These are phyloP conservation scores for Noctuana brunneofusca DNA, from an alignment of 2,888 invertebrate genomes.

Conservation along the genomic window DNA sequence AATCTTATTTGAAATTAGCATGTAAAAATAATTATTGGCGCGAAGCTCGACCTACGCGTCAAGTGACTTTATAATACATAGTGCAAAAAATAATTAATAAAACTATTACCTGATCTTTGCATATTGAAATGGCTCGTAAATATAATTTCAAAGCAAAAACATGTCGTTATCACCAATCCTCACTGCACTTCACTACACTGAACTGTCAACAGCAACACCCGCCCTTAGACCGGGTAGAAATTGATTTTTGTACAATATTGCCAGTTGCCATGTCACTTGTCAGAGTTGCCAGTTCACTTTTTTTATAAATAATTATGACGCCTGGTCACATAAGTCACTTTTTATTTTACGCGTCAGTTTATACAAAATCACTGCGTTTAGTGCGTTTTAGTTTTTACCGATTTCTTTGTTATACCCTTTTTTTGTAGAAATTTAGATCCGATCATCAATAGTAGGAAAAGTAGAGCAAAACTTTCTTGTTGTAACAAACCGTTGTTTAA, in stretches of 20 bases:
- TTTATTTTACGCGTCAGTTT: no score
- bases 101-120: slow-evolving; percentile 76
- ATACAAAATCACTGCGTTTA: no score
- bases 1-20: slow-evolving; percentile 26
- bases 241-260: slow-evolving; percentile 63
- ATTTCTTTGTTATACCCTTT: no score
- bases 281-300: not conserved
- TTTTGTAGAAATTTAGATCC: no score
- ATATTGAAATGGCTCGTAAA: slow-evolving; percentile 58
- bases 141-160: slow-evolving; percentile 69
- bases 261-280: slow-evolving; percentile 19
- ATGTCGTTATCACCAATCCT: slow-evolving; percentile 67
- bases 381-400: no score
- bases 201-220: slow-evolving; percentile 77
- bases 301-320: no score
- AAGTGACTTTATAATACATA: not conserved
- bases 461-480: no score
- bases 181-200: slow-evolving; percentile 55
- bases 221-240: slow-evolving; percentile 64
- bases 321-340: no score
- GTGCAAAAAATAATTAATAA: not conserved
- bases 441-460: no score
- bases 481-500: no score
- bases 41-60: slow-evolving; percentile 42
- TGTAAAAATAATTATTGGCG: slow-evolving; percentile 43